Evolutionary conservation across 2,888 invertebrate species (phyloP), one percentile per base, ranked within the genome.

Genomic region (Tenthredo notha): DNA sequence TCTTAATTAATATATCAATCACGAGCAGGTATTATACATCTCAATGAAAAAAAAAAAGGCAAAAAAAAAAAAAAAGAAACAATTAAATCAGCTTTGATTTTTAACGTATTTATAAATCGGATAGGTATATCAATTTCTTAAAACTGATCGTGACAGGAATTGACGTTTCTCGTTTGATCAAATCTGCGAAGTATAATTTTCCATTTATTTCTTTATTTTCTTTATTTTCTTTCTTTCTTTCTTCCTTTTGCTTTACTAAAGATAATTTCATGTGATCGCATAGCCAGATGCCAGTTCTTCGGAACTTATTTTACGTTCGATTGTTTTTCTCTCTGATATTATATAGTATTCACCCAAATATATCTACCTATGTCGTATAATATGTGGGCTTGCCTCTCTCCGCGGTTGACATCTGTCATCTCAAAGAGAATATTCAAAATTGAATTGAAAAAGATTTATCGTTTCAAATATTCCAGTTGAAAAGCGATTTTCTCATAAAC

Each of bases 1-100:
- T 40, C n/a, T 72, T 37, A 72, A 72, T 72, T 72, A 72, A 37
- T n/a, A n/a, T n/a, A 72, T 40, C 70, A 72, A 72, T 72, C 40
- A 40, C 21, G 37, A 15, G 70, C 40, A n/a, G 33, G 40, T 72
- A 61, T n/a, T 10, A 61, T 61, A 25, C 9, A 25, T 61, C 25
- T 61, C 4, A 61, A 61, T 21, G 61, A 25, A 61, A 10, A 2
- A 25, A 61, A 37, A 7, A 37, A 2, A 29, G 29, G 2, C 1
- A 29, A 2, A 0, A 37, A 37, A 33, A 33, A 33, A 33, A 4
- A 33, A 33, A 4, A 4, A 33, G 0, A 4, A 37, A 37, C 0
- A 61, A 25, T 61, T 54, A 1, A 25, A 25, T 25, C 9, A 25
- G 25, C 61, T 61, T 25, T 25, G 1, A 61, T 61, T 61, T 25